Conservation (phyloP, 2,113 vertebrate genomes). For the Chlorocebus sabaeus region DNA sequence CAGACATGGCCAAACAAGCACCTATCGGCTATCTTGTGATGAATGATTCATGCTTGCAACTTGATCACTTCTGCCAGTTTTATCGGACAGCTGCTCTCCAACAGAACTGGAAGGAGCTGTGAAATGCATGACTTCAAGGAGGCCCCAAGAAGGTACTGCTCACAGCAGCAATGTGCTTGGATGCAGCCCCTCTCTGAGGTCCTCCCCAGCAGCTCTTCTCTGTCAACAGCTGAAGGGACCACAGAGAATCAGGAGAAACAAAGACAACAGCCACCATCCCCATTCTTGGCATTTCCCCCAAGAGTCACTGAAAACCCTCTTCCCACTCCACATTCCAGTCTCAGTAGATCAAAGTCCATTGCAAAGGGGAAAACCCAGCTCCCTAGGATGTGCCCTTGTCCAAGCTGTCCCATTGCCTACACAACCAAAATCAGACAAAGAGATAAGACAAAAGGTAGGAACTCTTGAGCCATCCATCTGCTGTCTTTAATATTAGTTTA, state of each 20-base stretch:
- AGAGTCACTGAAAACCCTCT: slow-evolving; percentile 55
- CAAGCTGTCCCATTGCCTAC: slow-evolving; percentile 45
- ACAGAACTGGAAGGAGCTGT: not conserved
- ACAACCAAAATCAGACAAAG: slow-evolving; percentile 78
- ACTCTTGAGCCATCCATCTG: not conserved
- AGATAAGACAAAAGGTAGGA: slow-evolving; percentile 64
- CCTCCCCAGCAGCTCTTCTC: not conserved
- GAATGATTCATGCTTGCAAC: not conserved
- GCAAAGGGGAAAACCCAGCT: slow-evolving; percentile 51
- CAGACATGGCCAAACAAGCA: slow-evolving; percentile 29
- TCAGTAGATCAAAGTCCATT: slow-evolving; percentile 37
- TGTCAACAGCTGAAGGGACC: not conserved
- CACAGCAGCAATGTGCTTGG: not conserved
- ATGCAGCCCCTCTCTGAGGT: not conserved
- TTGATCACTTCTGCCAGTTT: not conserved
- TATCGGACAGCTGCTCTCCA: not conserved
- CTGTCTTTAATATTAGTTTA: slow-evolving; percentile 15
- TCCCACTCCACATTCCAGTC: slow-evolving; percentile 22
- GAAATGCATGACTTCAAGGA: not conserved
- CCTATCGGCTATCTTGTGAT: slow-evolving; percentile 19
- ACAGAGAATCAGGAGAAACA: not conserved
- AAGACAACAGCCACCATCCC: not conserved
- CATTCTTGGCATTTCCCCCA: not conserved
- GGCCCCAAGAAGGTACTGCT: not conserved
- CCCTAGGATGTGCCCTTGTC: slow-evolving; percentile 14